Conservation (phyloP, 2,888 invertebrate genomes). For the Miltochrista miniata region DNA sequence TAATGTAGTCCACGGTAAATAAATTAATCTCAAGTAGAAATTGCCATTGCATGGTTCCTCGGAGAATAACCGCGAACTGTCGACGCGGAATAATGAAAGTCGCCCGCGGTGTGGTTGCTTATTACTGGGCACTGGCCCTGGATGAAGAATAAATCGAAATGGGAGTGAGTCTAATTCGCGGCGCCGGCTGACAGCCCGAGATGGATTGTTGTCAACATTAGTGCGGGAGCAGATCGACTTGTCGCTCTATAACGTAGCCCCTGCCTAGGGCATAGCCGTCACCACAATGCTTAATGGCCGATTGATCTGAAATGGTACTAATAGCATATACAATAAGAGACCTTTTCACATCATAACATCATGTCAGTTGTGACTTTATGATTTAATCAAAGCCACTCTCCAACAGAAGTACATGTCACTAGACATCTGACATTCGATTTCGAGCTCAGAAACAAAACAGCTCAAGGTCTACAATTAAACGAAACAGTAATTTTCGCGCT, state of each 20-base stretch:
- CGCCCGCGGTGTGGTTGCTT: conserved; percentile 44
- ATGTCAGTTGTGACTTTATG: conserved; percentile 51
- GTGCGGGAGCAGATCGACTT: conserved; percentile 78
- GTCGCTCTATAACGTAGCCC: conserved; percentile 58
- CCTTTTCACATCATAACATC: conserved; percentile 43
- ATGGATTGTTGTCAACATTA: conserved; percentile 82
- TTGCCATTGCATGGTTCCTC: conserved; percentile 59
- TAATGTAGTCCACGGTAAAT: conserved; percentile 64
- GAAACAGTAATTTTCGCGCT: conserved; percentile 62
- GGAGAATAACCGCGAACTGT: conserved; percentile 42
- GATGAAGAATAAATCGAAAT: conserved; percentile 76
- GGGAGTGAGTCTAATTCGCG: conserved; percentile 78
- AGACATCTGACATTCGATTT: conserved; percentile 72
- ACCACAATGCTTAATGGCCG: conserved; percentile 29
- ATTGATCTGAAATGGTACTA: conserved; percentile 41
- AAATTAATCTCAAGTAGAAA: conserved; percentile 70
- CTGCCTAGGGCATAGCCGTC: conserved; percentile 16
- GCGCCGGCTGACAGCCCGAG: conserved; percentile 77
- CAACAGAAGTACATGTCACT: conserved; percentile 65
- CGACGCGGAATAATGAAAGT: conserved; percentile 56
- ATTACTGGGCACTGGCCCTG: conserved; percentile 57
- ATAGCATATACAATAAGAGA: conserved; percentile 50
- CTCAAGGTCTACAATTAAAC: conserved; percentile 78
- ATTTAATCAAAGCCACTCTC: conserved; percentile 54
- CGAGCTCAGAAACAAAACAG: conserved; percentile 68